Percentiles rank a stretch among this genome's conserved stretches.
phyloP scores from a whole-genome alignment of 2,797 vertebrate genomes.

The Oryzias dopingdopingensis region DNA sequence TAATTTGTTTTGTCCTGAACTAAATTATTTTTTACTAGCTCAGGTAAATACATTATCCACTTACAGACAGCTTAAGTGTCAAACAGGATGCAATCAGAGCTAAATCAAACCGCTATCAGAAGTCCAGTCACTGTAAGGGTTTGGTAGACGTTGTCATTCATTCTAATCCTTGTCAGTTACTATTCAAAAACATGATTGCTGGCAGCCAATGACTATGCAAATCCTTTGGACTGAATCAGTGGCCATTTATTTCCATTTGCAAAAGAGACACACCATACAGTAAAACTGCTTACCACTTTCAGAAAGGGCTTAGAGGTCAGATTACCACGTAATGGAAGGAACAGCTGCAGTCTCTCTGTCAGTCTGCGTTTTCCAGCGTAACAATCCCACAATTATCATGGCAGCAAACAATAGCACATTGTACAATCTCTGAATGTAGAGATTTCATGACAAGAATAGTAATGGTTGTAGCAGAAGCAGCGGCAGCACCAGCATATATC shows the following conservation, averaged over 20 bases:
- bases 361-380: not conserved
- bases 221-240: conserved; percentile 2
- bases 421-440: too few species aligned
- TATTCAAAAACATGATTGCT: not conserved
- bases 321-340: conserved; percentile 1
- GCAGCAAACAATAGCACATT: too few species aligned
- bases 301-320: not conserved
- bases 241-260: conserved; percentile 1
- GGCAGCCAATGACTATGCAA: conserved; percentile 11
- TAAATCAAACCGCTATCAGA: conserved; percentile 1
- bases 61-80: not conserved
- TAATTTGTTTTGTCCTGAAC: too few species aligned
- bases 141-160: conserved; percentile 8
- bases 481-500: too few species aligned
- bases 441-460: too few species aligned
- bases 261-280: conserved; percentile 13
- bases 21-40: too few species aligned
- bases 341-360: not conserved
- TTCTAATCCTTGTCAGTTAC: not conserved
- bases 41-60: too few species aligned
- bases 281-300: not conserved
- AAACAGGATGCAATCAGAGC: conserved; percentile 6
- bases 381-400: not conserved
- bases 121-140: conserved; percentile 5
- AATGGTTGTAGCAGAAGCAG: too few species aligned